These are phyloP conservation scores for Actinia equina DNA, from an alignment of 64 coral and sea anemone species.

Conservation along the genomic window DNA sequence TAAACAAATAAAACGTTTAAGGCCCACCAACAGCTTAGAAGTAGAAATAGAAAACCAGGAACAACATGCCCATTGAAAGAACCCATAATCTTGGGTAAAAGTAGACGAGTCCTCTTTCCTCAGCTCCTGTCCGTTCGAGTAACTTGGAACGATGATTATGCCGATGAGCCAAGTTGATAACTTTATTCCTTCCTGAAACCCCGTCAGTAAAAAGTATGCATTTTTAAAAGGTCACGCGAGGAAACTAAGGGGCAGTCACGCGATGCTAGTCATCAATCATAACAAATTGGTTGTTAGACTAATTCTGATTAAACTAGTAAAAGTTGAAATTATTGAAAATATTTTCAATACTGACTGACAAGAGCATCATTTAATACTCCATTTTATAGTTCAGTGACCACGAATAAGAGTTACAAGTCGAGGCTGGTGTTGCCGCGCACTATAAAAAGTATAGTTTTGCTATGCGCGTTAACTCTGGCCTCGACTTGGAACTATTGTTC, in stretches of 20 bases:
- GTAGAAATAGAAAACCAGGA: constrained; percentile 55
- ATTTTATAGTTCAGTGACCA: no score
- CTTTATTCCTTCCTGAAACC: neutral
- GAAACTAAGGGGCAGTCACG: neutral
- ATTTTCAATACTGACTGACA: no score
- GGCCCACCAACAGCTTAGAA: constrained; percentile 54
- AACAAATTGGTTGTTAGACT: no score
- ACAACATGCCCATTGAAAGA: constrained; percentile 56
- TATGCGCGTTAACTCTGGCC: no score
- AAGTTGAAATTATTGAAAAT: no score
- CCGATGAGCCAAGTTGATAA: neutral
- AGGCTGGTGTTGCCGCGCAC: no score
- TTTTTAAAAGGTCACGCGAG: neutral
- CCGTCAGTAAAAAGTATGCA: neutral
- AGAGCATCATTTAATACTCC: no score
- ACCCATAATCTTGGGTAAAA: constrained; percentile 27
- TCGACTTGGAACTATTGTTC: no score
- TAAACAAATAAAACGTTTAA: constrained; percentile 27
- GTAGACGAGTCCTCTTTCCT: neutral
- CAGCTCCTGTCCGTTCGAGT: neutral
- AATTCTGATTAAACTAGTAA: no score
- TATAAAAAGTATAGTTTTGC: no score
- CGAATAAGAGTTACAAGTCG: no score
- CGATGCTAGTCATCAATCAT: no score
- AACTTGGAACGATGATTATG: neutral